A percentile compares a stretch with the other conserved stretches of the same genome.
Conservation (phyloP, 2,113 vertebrate genomes). For the Bubalus kerabau region DNA sequence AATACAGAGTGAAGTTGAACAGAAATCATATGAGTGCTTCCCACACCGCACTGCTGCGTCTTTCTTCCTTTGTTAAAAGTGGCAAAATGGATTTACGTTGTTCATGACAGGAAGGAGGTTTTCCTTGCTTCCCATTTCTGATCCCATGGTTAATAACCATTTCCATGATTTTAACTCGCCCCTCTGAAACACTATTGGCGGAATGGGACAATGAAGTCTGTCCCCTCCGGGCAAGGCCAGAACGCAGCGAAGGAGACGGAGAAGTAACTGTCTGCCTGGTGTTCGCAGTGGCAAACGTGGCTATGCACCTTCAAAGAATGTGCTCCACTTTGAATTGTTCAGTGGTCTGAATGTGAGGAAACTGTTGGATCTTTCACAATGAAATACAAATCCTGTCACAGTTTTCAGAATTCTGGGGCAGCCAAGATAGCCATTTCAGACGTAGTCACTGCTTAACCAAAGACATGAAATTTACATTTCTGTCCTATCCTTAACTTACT, state of each 20-base stretch:
- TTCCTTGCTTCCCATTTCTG: neutral
- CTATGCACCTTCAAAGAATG: neutral
- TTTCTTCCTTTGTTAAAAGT: neutral
- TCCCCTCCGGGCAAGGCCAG: neutral
- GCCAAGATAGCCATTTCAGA: neutral
- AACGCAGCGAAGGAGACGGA: neutral
- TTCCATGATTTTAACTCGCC: neutral
- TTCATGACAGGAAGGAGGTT: neutral
- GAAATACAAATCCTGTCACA: neutral
- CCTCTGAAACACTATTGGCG: neutral
- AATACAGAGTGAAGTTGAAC: neutral
- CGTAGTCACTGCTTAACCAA: neutral
- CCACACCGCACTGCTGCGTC: neutral
- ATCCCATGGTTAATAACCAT: neutral
- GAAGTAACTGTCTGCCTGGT: neutral
- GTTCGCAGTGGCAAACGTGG: neutral
- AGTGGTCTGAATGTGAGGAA: neutral
- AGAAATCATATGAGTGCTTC: neutral
- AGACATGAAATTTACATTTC: neutral
- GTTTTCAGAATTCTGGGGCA: neutral
- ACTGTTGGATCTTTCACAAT: neutral
- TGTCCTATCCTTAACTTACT: neutral
- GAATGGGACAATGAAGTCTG: neutral
- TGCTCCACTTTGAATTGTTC: neutral
- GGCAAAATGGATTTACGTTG: neutral